These are phyloP conservation scores for Triops longicaudatus DNA, from an alignment of 1,140 invertebrate genomes.

Conservation along the genomic window DNA sequence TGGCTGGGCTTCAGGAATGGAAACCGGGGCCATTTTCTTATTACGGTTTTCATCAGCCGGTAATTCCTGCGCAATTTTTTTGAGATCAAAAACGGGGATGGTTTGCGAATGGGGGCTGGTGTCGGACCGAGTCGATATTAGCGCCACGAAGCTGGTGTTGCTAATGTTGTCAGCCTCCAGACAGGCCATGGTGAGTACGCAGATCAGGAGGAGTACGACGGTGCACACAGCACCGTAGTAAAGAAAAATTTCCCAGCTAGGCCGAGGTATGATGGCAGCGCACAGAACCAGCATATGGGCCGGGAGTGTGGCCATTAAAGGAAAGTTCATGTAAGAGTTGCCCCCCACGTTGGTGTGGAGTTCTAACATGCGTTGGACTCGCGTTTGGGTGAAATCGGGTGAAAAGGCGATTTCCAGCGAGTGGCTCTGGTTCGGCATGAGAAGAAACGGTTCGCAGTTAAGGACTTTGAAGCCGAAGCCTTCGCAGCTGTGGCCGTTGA, in stretches of 20 bases:
- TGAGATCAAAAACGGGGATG: neutral
- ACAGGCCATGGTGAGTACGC: conserved; percentile 58
- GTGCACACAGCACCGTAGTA: conserved; percentile 57
- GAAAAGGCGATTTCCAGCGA: conserved; percentile 86
- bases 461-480: conserved; percentile 79
- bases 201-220: conserved; percentile 55
- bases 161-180: conserved; percentile 49
- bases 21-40: neutral
- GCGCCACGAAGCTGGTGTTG: conserved; percentile 18
- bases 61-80: neutral
- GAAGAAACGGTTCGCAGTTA: conserved; percentile 70
- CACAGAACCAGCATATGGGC: conserved; percentile 64
- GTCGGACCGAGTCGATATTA: neutral
- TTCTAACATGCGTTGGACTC: conserved; percentile 54
- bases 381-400: conserved; percentile 81
- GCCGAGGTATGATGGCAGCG: conserved; percentile 58
- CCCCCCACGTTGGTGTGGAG: conserved; percentile 38
- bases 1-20: neutral
- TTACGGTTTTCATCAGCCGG: neutral
- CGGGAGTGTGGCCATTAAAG: conserved; percentile 71
- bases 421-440: conserved; percentile 70
- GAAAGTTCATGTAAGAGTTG: conserved; percentile 52
- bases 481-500: conserved; percentile 66
- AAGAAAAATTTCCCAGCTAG: conserved; percentile 66
- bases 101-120: neutral